Percentiles rank a stretch among this genome's conserved stretches.
These are phyloP conservation scores for Scaptomyza flava DNA, from an alignment of 2,888 invertebrate genomes.

Conservation along the genomic window DNA sequence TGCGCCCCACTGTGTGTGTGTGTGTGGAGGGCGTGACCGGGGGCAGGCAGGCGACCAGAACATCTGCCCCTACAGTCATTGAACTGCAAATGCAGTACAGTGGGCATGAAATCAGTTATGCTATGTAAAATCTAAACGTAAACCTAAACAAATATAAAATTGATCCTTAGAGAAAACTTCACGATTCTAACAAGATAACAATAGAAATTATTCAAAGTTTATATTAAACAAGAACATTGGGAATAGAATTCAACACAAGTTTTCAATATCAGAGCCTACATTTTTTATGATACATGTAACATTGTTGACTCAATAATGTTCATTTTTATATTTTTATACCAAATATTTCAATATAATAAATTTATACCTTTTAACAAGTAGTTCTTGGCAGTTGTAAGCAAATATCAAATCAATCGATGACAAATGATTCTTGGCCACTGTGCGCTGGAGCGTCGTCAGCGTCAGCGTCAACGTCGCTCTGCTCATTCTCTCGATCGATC, in stretches of 20 bases:
- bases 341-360: not conserved
- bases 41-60: conserved; percentile 45
- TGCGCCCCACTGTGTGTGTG: conserved; percentile 54
- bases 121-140: not conserved
- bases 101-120: conserved; percentile 9
- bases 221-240: no score
- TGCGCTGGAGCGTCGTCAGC: conserved; percentile 42
- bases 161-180: no score
- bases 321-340: not conserved
- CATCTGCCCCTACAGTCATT: conserved; percentile 66
- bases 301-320: not conserved
- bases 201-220: no score
- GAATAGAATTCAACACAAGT: no score
- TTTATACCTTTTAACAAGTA: not conserved
- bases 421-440: conserved; percentile 46
- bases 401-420: not conserved
- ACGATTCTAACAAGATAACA: no score
- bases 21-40: conserved; percentile 41
- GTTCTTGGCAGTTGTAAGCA: not conserved
- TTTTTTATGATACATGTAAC: no score
- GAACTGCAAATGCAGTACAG: conserved; percentile 64
- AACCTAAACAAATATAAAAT: not conserved
- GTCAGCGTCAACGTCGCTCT: conserved; percentile 35
- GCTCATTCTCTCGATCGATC: conserved; percentile 71
- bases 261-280: no score